Percentiles rank a stretch among this genome's conserved stretches.
These are phyloP conservation scores for Psittacula cyanocephala DNA, from an alignment of 2,113 vertebrate species.

Conservation along the genomic window DNA sequence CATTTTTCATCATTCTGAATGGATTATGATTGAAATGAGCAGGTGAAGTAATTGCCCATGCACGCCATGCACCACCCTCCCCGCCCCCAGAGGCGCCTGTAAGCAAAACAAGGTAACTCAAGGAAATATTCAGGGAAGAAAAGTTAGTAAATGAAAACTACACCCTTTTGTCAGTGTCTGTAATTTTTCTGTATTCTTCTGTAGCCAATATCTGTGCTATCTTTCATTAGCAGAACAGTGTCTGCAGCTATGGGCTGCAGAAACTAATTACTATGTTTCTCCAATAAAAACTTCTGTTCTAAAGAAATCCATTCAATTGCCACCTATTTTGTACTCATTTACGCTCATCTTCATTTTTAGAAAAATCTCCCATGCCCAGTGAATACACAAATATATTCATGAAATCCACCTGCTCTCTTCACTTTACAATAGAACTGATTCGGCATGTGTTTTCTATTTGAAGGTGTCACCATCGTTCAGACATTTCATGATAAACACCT, in stretches of 20 bases:
- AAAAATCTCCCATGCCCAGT: not conserved
- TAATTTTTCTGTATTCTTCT: constrained; percentile 46
- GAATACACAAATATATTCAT: constrained; percentile 47
- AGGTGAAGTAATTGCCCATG: constrained; percentile 61
- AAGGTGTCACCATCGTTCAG: constrained; percentile 1
- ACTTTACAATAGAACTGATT: constrained; percentile 58
- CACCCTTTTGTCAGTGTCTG: constrained; percentile 8
- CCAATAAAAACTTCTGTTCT: constrained; percentile 52
- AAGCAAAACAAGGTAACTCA: constrained; percentile 63
- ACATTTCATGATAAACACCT: constrained; percentile 25
- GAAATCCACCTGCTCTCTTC: constrained; percentile 55
- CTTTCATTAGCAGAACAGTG: constrained; percentile 23
- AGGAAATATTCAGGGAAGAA: constrained; percentile 31
- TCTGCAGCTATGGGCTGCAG: not conserved
- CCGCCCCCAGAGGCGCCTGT: constrained; percentile 5
- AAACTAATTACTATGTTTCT: constrained; percentile 45
- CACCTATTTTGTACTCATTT: constrained; percentile 23
- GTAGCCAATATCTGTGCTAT: not conserved
- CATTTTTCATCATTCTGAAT: constrained; percentile 65
- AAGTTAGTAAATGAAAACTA: constrained; percentile 50
- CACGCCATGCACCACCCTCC: constrained; percentile 35
- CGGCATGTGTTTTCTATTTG: not conserved
- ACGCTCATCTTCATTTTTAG: not conserved
- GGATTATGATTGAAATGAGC: constrained; percentile 69
- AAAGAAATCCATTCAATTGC: constrained; percentile 41